A percentile compares a stretch with the other conserved stretches of the same genome.
Evolutionary conservation across 2,888 invertebrate species (phyloP).

Genomic region (Epinotia nisella): DNA sequence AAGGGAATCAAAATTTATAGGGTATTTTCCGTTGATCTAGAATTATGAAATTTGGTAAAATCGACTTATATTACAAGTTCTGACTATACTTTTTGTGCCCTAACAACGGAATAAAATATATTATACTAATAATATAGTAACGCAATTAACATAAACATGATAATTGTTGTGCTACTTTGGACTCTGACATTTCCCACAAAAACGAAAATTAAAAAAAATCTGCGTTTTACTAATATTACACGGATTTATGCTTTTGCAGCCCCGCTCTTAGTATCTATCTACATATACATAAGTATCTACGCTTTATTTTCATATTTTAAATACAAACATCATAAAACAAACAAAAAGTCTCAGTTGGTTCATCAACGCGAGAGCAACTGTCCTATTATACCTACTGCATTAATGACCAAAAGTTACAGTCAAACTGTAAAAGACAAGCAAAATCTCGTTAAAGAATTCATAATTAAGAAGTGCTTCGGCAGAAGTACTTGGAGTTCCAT

Average conservation of each 20-base stretch:
- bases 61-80: too few relatives aligned
- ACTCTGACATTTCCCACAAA: too few relatives aligned
- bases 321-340: neutral
- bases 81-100: too few relatives aligned
- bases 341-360: conserved; percentile 18
- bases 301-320: neutral
- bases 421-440: conserved; percentile 26
- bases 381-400: conserved; percentile 22
- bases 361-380: conserved; percentile 1
- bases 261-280: neutral
- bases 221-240: too few relatives aligned
- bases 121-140: too few relatives aligned
- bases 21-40: too few relatives aligned
- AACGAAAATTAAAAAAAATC: too few relatives aligned
- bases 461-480: conserved; percentile 34
- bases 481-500: conserved; percentile 24
- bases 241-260: neutral
- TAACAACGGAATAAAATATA: too few relatives aligned
- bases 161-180: too few relatives aligned
- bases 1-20: too few relatives aligned
- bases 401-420: conserved; percentile 33
- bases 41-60: too few relatives aligned
- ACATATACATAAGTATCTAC: neutral
- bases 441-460: conserved; percentile 36
- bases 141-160: too few relatives aligned